These are phyloP conservation scores for Cichladusa arquata DNA, from an alignment of 2,113 vertebrate species.

Conservation along the genomic window DNA sequence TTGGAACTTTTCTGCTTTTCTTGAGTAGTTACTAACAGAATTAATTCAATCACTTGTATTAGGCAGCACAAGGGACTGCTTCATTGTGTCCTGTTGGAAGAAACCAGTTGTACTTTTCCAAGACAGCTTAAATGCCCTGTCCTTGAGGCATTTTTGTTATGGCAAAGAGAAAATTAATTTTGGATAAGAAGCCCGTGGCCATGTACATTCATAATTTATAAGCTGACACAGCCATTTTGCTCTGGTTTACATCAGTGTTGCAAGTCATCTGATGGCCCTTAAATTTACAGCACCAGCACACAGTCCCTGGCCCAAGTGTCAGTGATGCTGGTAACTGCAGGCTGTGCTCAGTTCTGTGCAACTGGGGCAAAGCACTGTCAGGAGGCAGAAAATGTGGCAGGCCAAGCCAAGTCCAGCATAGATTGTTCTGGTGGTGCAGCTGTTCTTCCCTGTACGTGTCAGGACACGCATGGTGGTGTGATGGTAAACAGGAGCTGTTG, in stretches of 20 bases:
- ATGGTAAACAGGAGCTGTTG: neutral
- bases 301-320: neutral
- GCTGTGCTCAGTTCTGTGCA: neutral
- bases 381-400: neutral
- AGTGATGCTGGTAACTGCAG: neutral
- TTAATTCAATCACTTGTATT: neutral
- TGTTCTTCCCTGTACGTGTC: slow-evolving; percentile 7
- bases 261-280: neutral
- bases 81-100: neutral
- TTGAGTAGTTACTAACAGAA: neutral
- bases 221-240: neutral
- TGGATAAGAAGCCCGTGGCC: neutral
- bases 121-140: neutral
- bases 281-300: neutral
- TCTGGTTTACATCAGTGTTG: neutral
- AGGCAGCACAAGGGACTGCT: neutral
- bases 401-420: neutral
- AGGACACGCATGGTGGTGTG: neutral
- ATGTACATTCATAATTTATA: neutral
- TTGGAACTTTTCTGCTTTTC: neutral
- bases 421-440: neutral
- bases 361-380: neutral
- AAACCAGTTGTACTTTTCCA: neutral
- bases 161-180: neutral
- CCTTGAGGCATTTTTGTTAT: slow-evolving; percentile 17